Conservation (phyloP, 2,888 invertebrate genomes). For the Perizoma affinitatum region DNA sequence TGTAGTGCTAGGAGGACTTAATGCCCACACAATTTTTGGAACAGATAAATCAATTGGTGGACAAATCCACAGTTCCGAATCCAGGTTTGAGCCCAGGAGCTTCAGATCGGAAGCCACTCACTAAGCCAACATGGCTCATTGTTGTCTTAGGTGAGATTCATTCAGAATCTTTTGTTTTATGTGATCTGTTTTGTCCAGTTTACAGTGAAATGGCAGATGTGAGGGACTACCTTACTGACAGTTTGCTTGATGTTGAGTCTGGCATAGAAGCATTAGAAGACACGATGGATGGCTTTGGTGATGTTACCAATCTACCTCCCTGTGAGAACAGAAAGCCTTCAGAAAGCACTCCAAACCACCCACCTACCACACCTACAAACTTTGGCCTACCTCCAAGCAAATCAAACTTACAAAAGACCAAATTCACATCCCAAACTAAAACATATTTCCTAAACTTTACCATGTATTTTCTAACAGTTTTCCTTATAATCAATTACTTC, state of each 20-base stretch:
- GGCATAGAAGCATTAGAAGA: slow-evolving; percentile 81
- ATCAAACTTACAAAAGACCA: slow-evolving; percentile 47
- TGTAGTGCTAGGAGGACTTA: no score
- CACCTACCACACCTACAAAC: slow-evolving; percentile 45
- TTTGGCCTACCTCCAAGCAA: slow-evolving; percentile 66
- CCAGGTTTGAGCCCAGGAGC: no score
- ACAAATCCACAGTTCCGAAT: no score
- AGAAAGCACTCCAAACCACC: slow-evolving; percentile 42
- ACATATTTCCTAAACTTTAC: slow-evolving; percentile 62
- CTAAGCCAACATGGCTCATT: no score
- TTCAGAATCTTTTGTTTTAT: slow-evolving; percentile 7
- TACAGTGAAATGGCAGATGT: slow-evolving; percentile 61
- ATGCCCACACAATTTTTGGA: no score
- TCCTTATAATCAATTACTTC: slow-evolving; percentile 62
- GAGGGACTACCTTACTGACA: slow-evolving; percentile 58
- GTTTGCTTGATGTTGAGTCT: slow-evolving; percentile 75
- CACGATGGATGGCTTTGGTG: slow-evolving; percentile 64
- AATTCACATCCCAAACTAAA: slow-evolving; percentile 45
- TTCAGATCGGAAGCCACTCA: no score
- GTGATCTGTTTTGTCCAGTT: slow-evolving; percentile 43
- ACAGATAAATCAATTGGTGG: no score
- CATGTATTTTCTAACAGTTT: slow-evolving; percentile 70
- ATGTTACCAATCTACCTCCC: slow-evolving; percentile 49
- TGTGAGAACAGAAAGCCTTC: slow-evolving; percentile 40
- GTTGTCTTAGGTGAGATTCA: no score